Evolutionary conservation across 2,113 vertebrate genomes (phyloP).

Genomic region (Aphyosemion australe): DNA sequence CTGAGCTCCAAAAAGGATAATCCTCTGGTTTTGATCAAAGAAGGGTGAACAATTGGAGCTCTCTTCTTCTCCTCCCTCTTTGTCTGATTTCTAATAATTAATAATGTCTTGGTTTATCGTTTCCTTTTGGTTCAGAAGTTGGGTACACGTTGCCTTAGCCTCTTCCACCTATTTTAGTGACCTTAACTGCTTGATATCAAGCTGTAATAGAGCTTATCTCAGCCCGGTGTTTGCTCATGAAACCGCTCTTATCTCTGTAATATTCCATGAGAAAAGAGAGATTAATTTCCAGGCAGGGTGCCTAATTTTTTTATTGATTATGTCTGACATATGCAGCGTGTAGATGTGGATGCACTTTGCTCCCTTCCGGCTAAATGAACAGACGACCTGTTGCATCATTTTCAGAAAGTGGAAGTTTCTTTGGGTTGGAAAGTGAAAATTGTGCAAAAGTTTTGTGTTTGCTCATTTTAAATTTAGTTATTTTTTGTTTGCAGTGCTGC

Average conservation of each 20-base stretch:
- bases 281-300: conserved; percentile 2
- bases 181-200: conserved; percentile 8
- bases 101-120: not conserved
- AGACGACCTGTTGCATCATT: conserved; percentile 29
- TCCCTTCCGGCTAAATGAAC: conserved; percentile 30
- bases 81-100: no score
- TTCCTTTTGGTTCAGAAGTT: conserved; percentile 3
- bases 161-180: conserved; percentile 7
- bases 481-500: conserved; percentile 81
- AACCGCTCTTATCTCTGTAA: conserved; percentile 31
- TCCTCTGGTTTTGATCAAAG: conserved; percentile 7
- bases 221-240: conserved; percentile 18
- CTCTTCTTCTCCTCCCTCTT: no score
- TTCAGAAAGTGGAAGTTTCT: conserved; percentile 12
- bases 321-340: conserved; percentile 3
- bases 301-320: conserved; percentile 30
- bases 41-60: not conserved
- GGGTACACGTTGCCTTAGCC: not conserved
- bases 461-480: conserved; percentile 19
- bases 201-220: conserved; percentile 31
- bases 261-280: conserved; percentile 19
- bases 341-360: conserved; percentile 50
- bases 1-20: conserved; percentile 13
- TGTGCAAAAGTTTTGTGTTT: no score
- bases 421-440: conserved; percentile 2